Base-by-base conservation (phyloP, 2,888 invertebrate species). In the Baronia brevicornis region DNA sequence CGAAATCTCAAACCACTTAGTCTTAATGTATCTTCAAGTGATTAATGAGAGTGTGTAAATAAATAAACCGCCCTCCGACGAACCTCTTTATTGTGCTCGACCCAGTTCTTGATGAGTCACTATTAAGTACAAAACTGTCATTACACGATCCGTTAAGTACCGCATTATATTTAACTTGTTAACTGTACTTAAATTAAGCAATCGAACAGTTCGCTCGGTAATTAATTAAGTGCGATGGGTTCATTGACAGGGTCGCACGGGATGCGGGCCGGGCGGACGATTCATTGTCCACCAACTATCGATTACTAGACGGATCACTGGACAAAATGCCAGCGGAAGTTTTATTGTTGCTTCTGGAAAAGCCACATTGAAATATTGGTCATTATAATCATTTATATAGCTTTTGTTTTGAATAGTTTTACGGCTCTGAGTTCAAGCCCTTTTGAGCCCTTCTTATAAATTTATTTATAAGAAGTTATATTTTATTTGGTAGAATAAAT, bases 211-310 rank as follows among this genome's bases (percentile, higher is more conserved):
- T 36, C 29, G 21, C 33, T 26, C 14, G 37, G 32, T 39, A 36
- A 37, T 43, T 43, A 43, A 46, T 43, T 43, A 40, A 43, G 33
- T 39, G 30, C 25, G 33, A 39, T 39, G 46, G 44, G 58, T 53
- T 54, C 53, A 51, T 47, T 51, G 55, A 51, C 53, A 48, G 44
- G 15, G 39, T 39, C 40, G 45, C 39, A 31, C 41, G 38, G 48
- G 50, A 54, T 51, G 51, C 56, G 51, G 53, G 48, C 40, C 17
- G 24, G 28, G 29, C 41, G 47, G 44, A 43, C 44, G 41, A 44
- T 50, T 44, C 35, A 38, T 27, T 28, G 33, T 39, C 36, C 31
- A 37, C 42, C 38, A 40, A 42, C 46, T 39, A 41, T 41, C 42
- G 40, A 35, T 37, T 40, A 14, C 22, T 43, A 47, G 43, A 41